A percentile compares a stretch with the other conserved stretches of the same genome.
Evolutionary conservation across 2,888 invertebrate species (phyloP).

Genomic region (Habrosyne pyritoides): DNA sequence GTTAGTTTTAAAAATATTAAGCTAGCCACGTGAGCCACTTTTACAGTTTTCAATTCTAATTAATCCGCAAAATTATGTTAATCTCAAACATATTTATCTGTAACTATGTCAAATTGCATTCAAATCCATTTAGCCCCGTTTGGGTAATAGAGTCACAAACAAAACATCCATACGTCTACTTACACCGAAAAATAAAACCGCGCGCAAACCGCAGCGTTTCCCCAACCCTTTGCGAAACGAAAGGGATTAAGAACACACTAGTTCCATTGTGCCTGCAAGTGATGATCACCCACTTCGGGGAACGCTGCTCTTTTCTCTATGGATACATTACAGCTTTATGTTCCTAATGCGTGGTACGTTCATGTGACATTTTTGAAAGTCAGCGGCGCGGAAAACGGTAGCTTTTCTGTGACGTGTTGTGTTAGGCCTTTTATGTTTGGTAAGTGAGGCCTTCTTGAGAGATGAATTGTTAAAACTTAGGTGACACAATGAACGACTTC

Average conservation of each 20-base stretch:
- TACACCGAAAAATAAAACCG: background rate
- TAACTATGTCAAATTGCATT: too few relatives aligned
- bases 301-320: slow-evolving; percentile 18
- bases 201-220: slow-evolving; percentile 22
- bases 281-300: slow-evolving; percentile 4
- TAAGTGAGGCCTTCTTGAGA: too few relatives aligned
- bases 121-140: too few relatives aligned
- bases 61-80: too few relatives aligned
- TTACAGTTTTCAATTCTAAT: too few relatives aligned
- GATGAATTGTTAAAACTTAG: too few relatives aligned
- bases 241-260: slow-evolving; percentile 36
- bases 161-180: too few relatives aligned
- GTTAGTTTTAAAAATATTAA: too few relatives aligned
- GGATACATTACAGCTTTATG: slow-evolving; percentile 19
- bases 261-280: slow-evolving; percentile 20
- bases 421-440: background rate
- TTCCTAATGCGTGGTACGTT: slow-evolving; percentile 45
- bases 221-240: slow-evolving; percentile 32
- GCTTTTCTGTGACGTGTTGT: background rate
- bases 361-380: slow-evolving; percentile 31
- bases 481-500: too few relatives aligned
- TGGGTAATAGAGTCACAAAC: too few relatives aligned
- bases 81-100: too few relatives aligned
- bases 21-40: too few relatives aligned
- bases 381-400: slow-evolving; percentile 26